Base-by-base conservation (phyloP, 2,888 invertebrate genomes). In the Pseudococcus jackbeardsleyi region DNA sequence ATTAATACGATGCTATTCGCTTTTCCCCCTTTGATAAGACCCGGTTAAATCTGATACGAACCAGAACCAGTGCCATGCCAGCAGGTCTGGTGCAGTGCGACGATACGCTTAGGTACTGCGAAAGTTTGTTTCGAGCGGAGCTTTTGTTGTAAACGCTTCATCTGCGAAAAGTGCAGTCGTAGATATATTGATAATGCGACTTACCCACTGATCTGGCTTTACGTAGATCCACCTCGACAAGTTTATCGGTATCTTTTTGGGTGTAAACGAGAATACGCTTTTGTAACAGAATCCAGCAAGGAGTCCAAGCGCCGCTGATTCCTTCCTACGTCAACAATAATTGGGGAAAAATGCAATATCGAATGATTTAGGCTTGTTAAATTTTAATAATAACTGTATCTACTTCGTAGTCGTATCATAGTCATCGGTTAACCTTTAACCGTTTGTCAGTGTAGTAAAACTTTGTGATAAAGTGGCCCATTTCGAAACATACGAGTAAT, bases 131-230 rank as follows among this genome's bases (percentile, higher is more conserved):
- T 33, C 1, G 3, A 33, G 26, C 26, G 3, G 26, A 33, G 26
- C 26, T 33, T 33, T 33, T 2, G 3, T 33, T 33, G 26, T 2
- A 33, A 33, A 33, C 1, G 50, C 15, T 50, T 50, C 59, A 0
- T 59, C 59, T 19, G n/a, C 59, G 59, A n/a, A 50, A 50, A n/a
- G 12, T 15, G 7, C 12, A 50, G 2, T 50, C 50, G 50, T 50
- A 50, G 15, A 50, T 11, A 11, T 50, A 50, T 50, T 50, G 11
- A 15, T 42, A 79, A 77, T 85, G 6, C 19, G 19, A 89, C 93
- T 93, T 91, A 95, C 95, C 94, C 87, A 96, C 95, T 91, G 94
- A 95, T 90, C 96, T 93, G 0, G 96, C 96, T 93, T 96, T 96
- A 86, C 96, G 92, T 88, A 97, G 92, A 92, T 97, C 96, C 90